Percentiles rank a stretch among this genome's conserved stretches.
phyloP scores from a whole-genome alignment of 2,113 vertebrate genomes.

The Colossoma macropomum region DNA sequence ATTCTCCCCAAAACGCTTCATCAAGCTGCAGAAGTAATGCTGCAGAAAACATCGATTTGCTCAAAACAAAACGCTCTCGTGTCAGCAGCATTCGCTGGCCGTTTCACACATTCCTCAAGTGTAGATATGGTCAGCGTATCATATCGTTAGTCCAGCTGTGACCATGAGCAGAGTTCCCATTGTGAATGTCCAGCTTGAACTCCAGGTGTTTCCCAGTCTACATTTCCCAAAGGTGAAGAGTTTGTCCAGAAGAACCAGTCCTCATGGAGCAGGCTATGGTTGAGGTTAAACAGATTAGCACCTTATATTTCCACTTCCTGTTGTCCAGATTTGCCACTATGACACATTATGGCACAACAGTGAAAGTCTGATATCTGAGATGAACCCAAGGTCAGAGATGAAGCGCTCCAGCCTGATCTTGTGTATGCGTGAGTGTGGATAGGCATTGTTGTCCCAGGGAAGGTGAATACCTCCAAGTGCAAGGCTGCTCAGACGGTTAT shows the following conservation, averaged over 20 bases:
- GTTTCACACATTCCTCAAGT: constrained; percentile 15
- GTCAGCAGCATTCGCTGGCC: constrained; percentile 9
- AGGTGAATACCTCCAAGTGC: neutral
- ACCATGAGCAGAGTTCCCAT: constrained; percentile 46
- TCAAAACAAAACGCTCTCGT: neutral
- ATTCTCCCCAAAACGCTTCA: neutral
- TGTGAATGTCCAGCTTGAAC: constrained; percentile 38
- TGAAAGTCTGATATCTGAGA: neutral
- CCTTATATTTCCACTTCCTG: constrained; percentile 37
- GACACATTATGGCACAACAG: constrained; percentile 12
- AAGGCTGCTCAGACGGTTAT: neutral
- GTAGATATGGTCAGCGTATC: constrained; percentile 14
- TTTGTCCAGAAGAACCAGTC: constrained; percentile 8
- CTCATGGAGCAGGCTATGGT: neutral
- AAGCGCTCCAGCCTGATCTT: neutral
- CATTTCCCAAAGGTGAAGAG: neutral
- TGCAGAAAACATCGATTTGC: neutral
- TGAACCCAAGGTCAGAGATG: neutral
- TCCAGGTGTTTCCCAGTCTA: constrained; percentile 39
- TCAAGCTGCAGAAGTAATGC: neutral
- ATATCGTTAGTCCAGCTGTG: constrained; percentile 48
- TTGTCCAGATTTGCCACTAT: constrained; percentile 12
- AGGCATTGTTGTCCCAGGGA: neutral
- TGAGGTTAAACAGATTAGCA: constrained; percentile 42
- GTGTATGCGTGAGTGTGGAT: neutral